These are phyloP conservation scores for Pelobates cultripes DNA, from an alignment of 2,797 vertebrate species.

Conservation along the genomic window DNA sequence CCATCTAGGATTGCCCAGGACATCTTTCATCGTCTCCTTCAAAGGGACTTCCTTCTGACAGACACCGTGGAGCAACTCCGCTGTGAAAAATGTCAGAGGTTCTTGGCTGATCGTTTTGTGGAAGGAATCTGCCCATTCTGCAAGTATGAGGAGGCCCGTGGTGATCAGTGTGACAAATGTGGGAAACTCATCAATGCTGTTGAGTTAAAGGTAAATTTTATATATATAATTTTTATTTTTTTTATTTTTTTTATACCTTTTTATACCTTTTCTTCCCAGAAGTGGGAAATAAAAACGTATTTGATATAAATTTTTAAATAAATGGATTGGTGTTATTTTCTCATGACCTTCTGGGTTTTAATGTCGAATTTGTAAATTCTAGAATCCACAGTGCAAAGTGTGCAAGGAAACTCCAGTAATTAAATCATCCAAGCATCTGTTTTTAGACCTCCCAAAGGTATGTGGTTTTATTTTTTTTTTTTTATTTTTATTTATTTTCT, in stretches of 20 bases:
- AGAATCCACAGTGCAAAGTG: slow-evolving; percentile 92
- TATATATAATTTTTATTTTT: not conserved
- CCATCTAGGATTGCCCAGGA: slow-evolving; percentile 86
- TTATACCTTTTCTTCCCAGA: too few relatives aligned
- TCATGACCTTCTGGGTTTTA: not conserved
- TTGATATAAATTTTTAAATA: too few relatives aligned
- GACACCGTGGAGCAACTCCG: slow-evolving; percentile 90
- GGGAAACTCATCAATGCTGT: slow-evolving; percentile 93
- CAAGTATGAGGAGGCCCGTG: slow-evolving; percentile 87
- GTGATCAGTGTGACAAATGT: slow-evolving; percentile 96
- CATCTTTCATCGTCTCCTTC: slow-evolving; percentile 86
- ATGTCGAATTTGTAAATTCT: not conserved
- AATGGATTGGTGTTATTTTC: too few relatives aligned
- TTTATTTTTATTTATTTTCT: not conserved
- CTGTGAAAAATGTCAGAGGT: slow-evolving; percentile 86
- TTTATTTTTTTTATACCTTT: not conserved
- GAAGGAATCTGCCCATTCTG: slow-evolving; percentile 91
- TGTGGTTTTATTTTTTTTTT: slow-evolving; percentile 21
- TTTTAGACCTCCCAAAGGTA: slow-evolving; percentile 91
- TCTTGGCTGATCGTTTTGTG: slow-evolving; percentile 95
- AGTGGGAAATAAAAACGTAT: too few relatives aligned
- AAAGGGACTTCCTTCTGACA: slow-evolving; percentile 77
- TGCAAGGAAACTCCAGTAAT: slow-evolving; percentile 82
- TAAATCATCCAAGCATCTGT: slow-evolving; percentile 87
- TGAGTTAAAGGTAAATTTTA: slow-evolving; percentile 84